Evolutionary conservation across 2,113 vertebrate genomes (phyloP).

Genomic region (Silurus asotus): DNA sequence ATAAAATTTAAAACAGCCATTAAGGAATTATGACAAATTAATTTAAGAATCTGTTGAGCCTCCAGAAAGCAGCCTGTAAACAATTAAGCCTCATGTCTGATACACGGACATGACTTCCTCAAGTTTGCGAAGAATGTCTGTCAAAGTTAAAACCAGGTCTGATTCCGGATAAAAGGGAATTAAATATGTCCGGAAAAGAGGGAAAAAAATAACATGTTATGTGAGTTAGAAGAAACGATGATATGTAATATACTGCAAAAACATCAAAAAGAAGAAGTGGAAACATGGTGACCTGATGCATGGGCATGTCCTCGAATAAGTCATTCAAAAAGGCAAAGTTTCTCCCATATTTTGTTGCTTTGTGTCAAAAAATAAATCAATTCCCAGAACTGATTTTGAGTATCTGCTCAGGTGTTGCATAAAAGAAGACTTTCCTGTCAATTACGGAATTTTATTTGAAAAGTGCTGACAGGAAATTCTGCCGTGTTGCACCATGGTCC

Average conservation of each 20-base stretch:
- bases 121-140: background rate
- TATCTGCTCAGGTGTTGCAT: background rate
- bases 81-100: background rate
- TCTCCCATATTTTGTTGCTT: background rate
- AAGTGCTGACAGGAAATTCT: background rate
- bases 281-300: background rate
- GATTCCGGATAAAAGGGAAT: background rate
- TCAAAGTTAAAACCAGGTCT: background rate
- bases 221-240: background rate
- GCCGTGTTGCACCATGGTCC: background rate
- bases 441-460: background rate
- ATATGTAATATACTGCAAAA: background rate
- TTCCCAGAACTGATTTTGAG: background rate
- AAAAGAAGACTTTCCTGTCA: background rate
- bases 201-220: background rate
- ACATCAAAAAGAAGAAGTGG: background rate
- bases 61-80: conserved; percentile 4
- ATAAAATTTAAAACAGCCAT: background rate
- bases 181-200: background rate
- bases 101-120: background rate
- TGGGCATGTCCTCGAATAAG: background rate
- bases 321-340: background rate
- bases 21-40: background rate
- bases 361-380: background rate
- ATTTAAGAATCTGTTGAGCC: background rate